Base-by-base conservation (phyloP, 1,140 invertebrate species). In the Drosophila parvula region DNA sequence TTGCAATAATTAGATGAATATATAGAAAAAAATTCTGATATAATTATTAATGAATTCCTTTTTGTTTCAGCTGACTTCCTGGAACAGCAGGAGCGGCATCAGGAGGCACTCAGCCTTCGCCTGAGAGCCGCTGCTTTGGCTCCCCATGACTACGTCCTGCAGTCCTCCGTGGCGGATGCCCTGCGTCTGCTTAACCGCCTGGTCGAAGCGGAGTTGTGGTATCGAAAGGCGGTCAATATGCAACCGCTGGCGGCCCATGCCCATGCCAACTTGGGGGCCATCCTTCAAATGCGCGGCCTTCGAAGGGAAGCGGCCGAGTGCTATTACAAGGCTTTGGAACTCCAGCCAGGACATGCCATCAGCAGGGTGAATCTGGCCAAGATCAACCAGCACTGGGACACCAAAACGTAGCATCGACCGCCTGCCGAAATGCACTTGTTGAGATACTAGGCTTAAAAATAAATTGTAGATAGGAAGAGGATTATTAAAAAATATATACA, bases 221-320 rank as follows among this genome's bases (percentile, higher is more conserved):
- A 98, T 92, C 94, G 95, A 48, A 94, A 94, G 81, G 96, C 97
- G 90, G 91, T 83, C 16, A 74, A 53, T 32, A 56, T 92, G 60
- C 78, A 90, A 22, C 91, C 90, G 0, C 61, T 75, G 57, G 96
- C 98, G 74, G 96, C 97, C 0, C 94, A 96, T 64, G 96, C 96
- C 55, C 97, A 98, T 91, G 97, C 98, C 86, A 99, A 99, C 92
- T 93, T 98, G 16, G 98, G 98, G 8, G 98, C 97, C 44, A 98
- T 99, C 90, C 94, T 98, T 16, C 98, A 98, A 92, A 93, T 98
- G 65, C 98, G 98, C 86, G 97, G 97, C 7, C 97, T 97, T 92
- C 96, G 97, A 69, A 92, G 93, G n/a, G 96, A 98, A 86, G 98
- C 98, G 0, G 96, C 96, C 28, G 92, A 94, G 8, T 96, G 96